Evolutionary conservation across 2,113 vertebrate species (phyloP).

Genomic region (Noctilio leporinus): DNA sequence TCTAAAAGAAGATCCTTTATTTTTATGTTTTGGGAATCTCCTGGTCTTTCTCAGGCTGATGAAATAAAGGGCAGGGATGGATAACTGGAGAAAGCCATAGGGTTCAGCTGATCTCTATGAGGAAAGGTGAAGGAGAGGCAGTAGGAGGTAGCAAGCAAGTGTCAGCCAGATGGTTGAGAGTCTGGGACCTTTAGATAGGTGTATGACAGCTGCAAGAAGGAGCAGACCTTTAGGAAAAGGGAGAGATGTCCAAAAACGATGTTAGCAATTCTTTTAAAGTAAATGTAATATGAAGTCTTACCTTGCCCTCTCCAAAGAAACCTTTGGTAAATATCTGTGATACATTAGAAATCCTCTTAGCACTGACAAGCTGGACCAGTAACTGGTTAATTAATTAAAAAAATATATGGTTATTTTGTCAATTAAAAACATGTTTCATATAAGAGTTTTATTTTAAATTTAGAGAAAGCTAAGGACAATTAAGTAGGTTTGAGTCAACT

Average conservation of each 20-base stretch:
- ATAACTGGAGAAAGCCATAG: not conserved
- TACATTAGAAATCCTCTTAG: not conserved
- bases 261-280: not conserved
- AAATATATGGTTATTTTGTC: not conserved
- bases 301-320: not conserved
- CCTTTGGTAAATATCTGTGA: not conserved
- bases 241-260: not conserved
- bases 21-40: not conserved
- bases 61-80: not conserved
- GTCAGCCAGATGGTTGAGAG: not conserved
- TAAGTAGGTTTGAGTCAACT: not conserved
- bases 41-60: not conserved
- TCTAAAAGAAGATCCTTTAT: not conserved
- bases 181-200: not conserved
- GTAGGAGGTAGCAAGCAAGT: not conserved
- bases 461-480: not conserved
- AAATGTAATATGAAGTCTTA: not conserved
- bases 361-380: not conserved
- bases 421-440: not conserved
- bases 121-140: not conserved
- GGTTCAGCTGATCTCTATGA: not conserved
- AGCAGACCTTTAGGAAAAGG: not conserved
- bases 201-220: not conserved
- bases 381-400: not conserved
- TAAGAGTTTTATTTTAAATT: slow-evolving; percentile 11